Conservation (phyloP, 1,140 invertebrate species). For the Ditylenchus dipsaci region DNA sequence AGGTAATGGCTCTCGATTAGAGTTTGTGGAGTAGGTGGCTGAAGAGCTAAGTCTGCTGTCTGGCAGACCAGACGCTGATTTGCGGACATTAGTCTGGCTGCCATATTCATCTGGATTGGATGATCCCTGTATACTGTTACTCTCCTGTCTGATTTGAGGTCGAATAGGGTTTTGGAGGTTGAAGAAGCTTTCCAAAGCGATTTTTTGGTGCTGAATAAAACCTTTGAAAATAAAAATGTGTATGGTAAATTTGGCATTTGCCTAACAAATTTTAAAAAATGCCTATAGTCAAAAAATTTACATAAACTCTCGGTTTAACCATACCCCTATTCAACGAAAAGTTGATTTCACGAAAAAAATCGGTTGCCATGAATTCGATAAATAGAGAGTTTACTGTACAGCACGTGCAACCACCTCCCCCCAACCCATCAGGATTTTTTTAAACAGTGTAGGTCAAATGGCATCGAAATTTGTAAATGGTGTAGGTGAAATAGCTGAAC, state of each 20-base stretch:
- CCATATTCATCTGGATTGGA: background rate
- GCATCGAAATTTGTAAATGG: no score
- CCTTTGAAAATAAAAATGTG: background rate
- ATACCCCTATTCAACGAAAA: background rate
- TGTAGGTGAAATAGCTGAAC: no score
- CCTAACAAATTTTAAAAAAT: no score
- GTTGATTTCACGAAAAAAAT: no score
- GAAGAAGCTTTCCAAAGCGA: background rate
- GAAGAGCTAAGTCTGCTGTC: background rate
- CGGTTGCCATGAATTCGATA: no score
- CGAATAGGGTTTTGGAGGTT: background rate
- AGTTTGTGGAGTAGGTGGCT: slow-evolving; percentile 4
- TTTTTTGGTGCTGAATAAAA: background rate
- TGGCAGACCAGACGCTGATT: background rate
- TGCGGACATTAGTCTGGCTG: background rate
- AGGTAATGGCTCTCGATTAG: slow-evolving; percentile 10
- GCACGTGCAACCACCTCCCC: no score
- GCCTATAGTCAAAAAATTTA: background rate
- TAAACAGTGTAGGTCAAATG: no score
- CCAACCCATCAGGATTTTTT: no score
- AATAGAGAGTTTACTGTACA: no score
- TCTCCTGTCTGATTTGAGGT: background rate
- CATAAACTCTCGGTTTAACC: background rate
- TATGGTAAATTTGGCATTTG: no score
- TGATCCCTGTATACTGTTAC: background rate